Evolutionary conservation across 2,888 invertebrate species (phyloP), one percentile per base, ranked within the genome.

Genomic region (Parnassius smintheus): DNA sequence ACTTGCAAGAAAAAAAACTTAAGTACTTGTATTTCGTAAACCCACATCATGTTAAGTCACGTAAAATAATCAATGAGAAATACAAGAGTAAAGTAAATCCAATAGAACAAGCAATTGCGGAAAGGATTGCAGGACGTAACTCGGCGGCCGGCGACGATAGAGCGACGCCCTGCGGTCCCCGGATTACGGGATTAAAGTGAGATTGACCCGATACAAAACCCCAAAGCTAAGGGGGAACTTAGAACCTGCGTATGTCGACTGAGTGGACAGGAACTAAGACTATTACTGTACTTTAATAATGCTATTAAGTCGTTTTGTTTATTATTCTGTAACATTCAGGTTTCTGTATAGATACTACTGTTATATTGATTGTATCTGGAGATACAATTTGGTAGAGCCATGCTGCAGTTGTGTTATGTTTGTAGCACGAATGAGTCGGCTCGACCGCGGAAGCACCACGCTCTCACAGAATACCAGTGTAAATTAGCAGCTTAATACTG

Each of bases 171-270:
- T 41, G 49, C 57, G 57, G 57, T n/a, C 52, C n/a, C 25, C 18
- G 18, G 50, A 57, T 57, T 49, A 49, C 57, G 50, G 57, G 57
- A 42, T 57, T 57, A 57, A 11, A 18, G 13, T 42, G 57, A 50
- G 18, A 46, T 56, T 25, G 56, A 56, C 45, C 57, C 50, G 50
- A 46, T 35, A 52, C 52, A 25, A 53, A 41, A 49, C 49, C 49
- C 13, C 49, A 8, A 49, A 49, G 49, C 13, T 13, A 8, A 8
- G 49, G 49, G 49, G 13, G 49, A 13, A 49, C 49, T 35, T 7
- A 18, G 49, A 44, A 44, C 44, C 3, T 44, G 8, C 44, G 44
- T 11, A 44, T 11, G 11, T 11, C 44, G 11, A 44, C 44, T 8
- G 44, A 44, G 44, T 13, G 13, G 9, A 13, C 49, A 13, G 13